Evolutionary conservation across 2,113 vertebrate species (phyloP).

Genomic region (Terrapene triunguis): DNA sequence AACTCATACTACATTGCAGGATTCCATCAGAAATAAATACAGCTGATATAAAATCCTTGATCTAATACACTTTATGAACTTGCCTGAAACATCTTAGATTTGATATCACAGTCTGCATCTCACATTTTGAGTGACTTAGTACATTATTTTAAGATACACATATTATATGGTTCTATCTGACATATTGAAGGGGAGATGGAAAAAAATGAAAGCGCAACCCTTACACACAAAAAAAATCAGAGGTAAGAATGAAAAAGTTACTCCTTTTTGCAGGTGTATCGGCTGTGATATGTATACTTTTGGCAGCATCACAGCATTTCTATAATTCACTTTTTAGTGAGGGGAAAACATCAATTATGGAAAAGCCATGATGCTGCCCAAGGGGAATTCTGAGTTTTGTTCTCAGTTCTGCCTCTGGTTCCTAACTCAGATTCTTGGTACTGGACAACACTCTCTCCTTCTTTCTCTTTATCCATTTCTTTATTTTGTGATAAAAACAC

Average conservation of each 20-base stretch:
- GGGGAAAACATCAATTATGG: not conserved
- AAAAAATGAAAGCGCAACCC: not conserved
- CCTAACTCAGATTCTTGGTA: not conserved
- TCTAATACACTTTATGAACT: not conserved
- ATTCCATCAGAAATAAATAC: not conserved
- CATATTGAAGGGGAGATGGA: not conserved
- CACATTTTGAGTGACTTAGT: not conserved
- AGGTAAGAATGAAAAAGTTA: not conserved
- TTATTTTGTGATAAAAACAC: not conserved
- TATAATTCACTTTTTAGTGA: not conserved
- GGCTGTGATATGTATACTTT: not conserved
- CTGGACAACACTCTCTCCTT: not conserved
- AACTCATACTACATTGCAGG: not conserved
- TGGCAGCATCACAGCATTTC: not conserved
- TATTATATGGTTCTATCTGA: not conserved
- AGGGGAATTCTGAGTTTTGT: not conserved
- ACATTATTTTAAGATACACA: not conserved
- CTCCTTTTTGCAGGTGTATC: not conserved
- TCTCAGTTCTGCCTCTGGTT: not conserved
- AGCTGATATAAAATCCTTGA: not conserved
- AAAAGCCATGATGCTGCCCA: not conserved
- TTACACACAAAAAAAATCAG: not conserved
- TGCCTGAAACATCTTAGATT: conserved; percentile 24
- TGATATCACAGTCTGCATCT: not conserved
- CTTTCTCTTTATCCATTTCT: not conserved